Base-by-base conservation (phyloP, 2,888 invertebrate species). In the Aphidius colemani region DNA sequence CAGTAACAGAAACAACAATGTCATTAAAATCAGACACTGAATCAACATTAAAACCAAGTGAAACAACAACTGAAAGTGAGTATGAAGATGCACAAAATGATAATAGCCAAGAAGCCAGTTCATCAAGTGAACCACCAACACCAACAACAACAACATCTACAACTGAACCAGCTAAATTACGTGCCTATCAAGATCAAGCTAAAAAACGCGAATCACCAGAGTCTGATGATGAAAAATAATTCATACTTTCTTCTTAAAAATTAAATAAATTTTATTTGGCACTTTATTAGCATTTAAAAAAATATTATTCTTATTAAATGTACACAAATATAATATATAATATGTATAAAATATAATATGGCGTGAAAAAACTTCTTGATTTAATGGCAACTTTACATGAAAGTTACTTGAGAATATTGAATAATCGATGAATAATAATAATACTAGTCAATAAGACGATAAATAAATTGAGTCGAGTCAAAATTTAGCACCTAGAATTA, bases 221-320 rank as follows among this genome's bases (percentile, higher is more conserved):
- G 7, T 57, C 30, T 5, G 5, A 30, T 30, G 30, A 57, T 49
- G n/a, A 63, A 59, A n/a, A 48, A 56, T 46, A 9, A 56, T 46
- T 49, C n/a, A 30, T 46, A 50, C 2, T 1, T 18, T 18, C 13
- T 7, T 51, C 8, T 59, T 8, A 51, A 45, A 44, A 10, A 43
- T 49, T 58, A 43, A 13, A 57, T 61, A 53, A 59, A 67, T 75
- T 80, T 79, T 81, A 80, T 81, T 81, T 80, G 80, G 80, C 78
- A 80, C 78, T 80, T 80, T 81, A 80, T 79, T 79, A 72, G 71
- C 65, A 68, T 76, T 75, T 75, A 74, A 68, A 74, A 74, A 70
- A 59, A 68, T 71, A 75, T 66, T 64, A 30, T 30, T 30, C 13
- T 5, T 30, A 30, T 30, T 30, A 5, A 30, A 30, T 30, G 3